A percentile compares a stretch with the other conserved stretches of the same genome.
Evolutionary conservation across 1,140 invertebrate species (phyloP).

Genomic region (Calephelis nemesis): DNA sequence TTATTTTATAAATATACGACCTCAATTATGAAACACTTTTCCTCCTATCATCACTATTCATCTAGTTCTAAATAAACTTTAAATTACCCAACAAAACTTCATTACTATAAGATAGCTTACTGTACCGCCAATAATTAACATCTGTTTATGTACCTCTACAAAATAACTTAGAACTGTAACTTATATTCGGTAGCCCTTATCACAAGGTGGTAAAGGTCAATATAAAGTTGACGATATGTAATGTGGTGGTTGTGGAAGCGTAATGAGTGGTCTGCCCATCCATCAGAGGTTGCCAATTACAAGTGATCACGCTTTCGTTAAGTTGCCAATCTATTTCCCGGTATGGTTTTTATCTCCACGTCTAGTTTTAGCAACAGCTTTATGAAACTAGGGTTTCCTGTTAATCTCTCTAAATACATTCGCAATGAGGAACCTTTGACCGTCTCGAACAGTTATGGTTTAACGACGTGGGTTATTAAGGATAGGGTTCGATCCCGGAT

Average conservation of each 20-base stretch:
- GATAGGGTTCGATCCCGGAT: too few species aligned
- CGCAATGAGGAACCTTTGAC: too few species aligned
- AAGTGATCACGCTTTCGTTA: slow-evolving; percentile 19
- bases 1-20: not conserved
- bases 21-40: not conserved
- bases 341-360: slow-evolving; percentile 15
- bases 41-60: slow-evolving; percentile 14
- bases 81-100: slow-evolving; percentile 17
- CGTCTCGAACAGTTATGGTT: too few species aligned
- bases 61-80: slow-evolving; percentile 16
- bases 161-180: not conserved
- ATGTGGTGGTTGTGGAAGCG: not conserved
- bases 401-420: too few species aligned
- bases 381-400: slow-evolving; percentile 9
- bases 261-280: slow-evolving; percentile 15
- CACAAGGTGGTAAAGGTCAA: not conserved
- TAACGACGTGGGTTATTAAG: too few species aligned
- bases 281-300: slow-evolving; percentile 17
- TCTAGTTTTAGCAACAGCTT: slow-evolving; percentile 10
- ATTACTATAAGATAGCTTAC: slow-evolving; percentile 15
- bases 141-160: slow-evolving; percentile 9
- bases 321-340: slow-evolving; percentile 17
- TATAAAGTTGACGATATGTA: not conserved
- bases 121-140: slow-evolving; percentile 14
- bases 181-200: not conserved